Evolutionary conservation across 2,888 invertebrate genomes (phyloP), one percentile per base, ranked within the genome.

Genomic region (Tuta absoluta): DNA sequence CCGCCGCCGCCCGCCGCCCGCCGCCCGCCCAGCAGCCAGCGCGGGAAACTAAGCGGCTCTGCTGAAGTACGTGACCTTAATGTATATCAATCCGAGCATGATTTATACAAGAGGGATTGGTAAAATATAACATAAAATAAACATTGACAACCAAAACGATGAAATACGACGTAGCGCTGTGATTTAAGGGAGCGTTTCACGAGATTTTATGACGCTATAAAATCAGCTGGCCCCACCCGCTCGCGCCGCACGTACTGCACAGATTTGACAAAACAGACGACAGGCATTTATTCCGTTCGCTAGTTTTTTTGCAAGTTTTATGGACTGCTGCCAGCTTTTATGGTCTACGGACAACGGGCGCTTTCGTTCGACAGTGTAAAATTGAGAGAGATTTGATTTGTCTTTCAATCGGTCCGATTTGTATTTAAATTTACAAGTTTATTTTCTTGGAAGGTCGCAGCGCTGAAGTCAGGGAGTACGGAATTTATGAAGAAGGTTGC

Each of bases 61-160:
- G 88, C 85, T 89, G 85, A 85, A 85, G 84, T 87, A 91, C 90
- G 90, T 90, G 90, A 91, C 89, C 89, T 87, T 89, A 88, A 89
- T 90, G 89, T 90, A 87, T 91, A 91, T 91, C 91, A 91, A 91
- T 91, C 85, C 83, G 71, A 78, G 73, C 79, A 78, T 89, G 90
- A 91, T 91, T 90, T 90, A 90, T 89, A 88, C 84, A 76, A 84
- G 85, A 24, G 84, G 88, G 85, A 86, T 89, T 83, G 89, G 88
- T 91, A 90, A 91, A 91, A 91, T 91, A 91, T 91, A 90, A 91
- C 89, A 91, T 91, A 91, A 91, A 91, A 91, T 91, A 91, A 91
- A 91, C 89, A 91, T 91, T 90, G 91, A 91, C 91, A 91, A 88
- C 86, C 90, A 82, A 84, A 91, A 91, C 91, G 90, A 90, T 91